Conservation (phyloP, 2,797 vertebrate species). For the Hipposideros larvatus region DNA sequence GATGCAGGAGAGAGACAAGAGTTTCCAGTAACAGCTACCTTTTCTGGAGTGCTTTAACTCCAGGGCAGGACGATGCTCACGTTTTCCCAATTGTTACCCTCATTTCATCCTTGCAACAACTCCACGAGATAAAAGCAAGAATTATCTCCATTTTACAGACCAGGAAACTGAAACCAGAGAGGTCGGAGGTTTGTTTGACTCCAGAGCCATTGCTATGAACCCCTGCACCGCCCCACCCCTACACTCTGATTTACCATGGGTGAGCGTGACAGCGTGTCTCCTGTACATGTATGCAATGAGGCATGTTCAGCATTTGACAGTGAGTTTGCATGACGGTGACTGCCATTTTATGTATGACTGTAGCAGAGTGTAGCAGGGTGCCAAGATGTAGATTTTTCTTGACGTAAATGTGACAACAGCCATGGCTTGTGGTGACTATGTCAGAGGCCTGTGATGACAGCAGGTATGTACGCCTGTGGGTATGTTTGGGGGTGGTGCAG, state of each 20-base stretch:
- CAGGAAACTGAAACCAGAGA: neutral
- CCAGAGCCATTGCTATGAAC: neutral
- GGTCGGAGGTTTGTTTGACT: neutral
- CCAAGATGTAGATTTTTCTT: constrained; percentile 49
- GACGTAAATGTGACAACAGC: constrained; percentile 38
- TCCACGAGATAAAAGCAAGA: neutral
- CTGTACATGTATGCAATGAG: neutral
- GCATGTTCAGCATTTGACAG: neutral
- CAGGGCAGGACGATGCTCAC: neutral
- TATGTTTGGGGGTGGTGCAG: constrained; percentile 38
- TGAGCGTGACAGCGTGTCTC: neutral
- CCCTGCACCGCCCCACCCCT: neutral
- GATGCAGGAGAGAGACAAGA: fast-evolving
- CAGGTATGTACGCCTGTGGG: neutral
- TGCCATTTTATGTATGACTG: neutral
- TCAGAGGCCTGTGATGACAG: constrained; percentile 23
- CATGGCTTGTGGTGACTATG: constrained; percentile 34
- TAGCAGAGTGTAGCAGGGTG: neutral
- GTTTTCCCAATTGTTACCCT: neutral
- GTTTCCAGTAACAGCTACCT: neutral
- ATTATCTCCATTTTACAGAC: neutral
- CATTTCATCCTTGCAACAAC: neutral
- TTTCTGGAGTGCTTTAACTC: neutral
- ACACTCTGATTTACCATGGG: neutral
- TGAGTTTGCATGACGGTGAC: neutral